Evolutionary conservation across 2,888 invertebrate genomes (phyloP).

Genomic region (Spodoptera picta): DNA sequence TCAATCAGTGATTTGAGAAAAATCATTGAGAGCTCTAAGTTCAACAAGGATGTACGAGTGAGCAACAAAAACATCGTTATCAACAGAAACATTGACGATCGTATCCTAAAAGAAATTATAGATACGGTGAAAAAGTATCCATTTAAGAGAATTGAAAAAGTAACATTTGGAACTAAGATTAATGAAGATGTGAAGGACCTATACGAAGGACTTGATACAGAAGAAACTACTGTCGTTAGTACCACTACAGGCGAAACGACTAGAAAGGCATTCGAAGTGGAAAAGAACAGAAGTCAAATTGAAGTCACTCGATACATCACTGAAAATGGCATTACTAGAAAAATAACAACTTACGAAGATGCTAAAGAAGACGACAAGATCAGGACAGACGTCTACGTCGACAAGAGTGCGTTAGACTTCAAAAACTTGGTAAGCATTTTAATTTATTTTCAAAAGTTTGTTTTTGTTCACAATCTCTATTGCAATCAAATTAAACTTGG

Average conservation of each 20-base stretch:
- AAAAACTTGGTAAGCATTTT: constrained; percentile 82
- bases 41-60: constrained; percentile 81
- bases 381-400: constrained; percentile 86
- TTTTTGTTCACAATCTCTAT: not conserved
- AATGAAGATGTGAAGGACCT: constrained; percentile 89
- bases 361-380: constrained; percentile 86
- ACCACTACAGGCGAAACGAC: constrained; percentile 77
- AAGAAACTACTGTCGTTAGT: constrained; percentile 78
- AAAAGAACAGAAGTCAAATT: constrained; percentile 84
- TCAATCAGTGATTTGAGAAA: constrained; percentile 84
- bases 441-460: not conserved
- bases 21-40: constrained; percentile 82
- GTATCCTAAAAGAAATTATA: constrained; percentile 83
- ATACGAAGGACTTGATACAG: constrained; percentile 82
- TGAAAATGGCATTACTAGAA: constrained; percentile 84
- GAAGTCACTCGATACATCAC: constrained; percentile 85
- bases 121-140: constrained; percentile 86
- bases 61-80: constrained; percentile 85
- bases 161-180: constrained; percentile 87
- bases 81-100: constrained; percentile 83
- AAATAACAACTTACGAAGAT: constrained; percentile 86
- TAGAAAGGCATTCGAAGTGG: constrained; percentile 83
- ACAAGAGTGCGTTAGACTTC: constrained; percentile 86
- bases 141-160: constrained; percentile 85
- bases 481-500: not conserved